Conservation (phyloP, 37 sponge, comb jelly and placozoan species). For the Haliclona indistincta region DNA sequence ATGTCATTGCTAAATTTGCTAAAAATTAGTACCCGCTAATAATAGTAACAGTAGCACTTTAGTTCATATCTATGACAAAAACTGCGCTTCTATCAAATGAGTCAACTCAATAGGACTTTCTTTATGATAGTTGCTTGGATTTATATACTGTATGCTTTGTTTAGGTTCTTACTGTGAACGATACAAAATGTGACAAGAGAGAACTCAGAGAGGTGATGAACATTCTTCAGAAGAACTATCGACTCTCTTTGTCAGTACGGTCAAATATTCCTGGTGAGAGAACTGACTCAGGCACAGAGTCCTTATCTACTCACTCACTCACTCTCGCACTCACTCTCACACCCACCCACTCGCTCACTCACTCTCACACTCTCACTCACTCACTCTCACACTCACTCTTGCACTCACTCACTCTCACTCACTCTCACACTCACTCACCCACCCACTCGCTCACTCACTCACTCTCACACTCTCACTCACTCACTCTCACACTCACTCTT, state of each 20-base stretch:
- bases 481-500: no score
- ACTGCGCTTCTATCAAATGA: no score
- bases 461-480: not conserved
- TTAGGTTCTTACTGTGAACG: conserved; percentile 61
- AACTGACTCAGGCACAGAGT: not conserved
- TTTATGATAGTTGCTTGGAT: not conserved
- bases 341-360: no score
- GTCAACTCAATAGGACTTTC: conserved; percentile 5
- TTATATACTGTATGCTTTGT: not conserved
- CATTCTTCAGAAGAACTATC: conserved; percentile 56
- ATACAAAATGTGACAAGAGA: conserved; percentile 49
- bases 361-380: no score
- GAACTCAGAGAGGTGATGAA: conserved; percentile 34
- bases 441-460: no score
- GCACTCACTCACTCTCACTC: no score
- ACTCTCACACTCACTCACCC: no score
- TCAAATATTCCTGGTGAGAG: conserved; percentile 52
- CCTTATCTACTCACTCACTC: not conserved
- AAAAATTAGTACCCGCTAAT: no score
- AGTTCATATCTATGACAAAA: no score
- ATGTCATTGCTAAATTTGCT: not conserved
- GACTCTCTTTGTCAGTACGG: conserved; percentile 38
- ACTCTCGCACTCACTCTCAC: no score
- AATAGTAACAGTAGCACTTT: not conserved
- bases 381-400: no score